phyloP scores from a whole-genome alignment of 2,797 vertebrate species.

The Capromys pilorides region DNA sequence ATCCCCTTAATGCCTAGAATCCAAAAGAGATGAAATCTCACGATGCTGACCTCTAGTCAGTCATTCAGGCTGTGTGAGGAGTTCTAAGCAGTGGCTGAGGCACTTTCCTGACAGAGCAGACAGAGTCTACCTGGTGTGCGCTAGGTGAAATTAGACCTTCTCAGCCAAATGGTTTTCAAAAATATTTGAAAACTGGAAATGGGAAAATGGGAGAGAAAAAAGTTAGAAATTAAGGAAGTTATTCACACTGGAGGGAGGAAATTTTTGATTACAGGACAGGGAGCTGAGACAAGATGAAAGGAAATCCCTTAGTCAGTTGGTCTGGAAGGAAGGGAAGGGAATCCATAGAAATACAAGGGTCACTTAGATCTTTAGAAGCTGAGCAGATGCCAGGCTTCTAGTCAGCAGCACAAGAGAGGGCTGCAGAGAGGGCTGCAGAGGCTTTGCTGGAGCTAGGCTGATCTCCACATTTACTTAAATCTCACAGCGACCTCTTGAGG shows the following conservation, averaged over 20 bases:
- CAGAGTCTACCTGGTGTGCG: background rate
- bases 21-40: background rate
- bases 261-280: background rate
- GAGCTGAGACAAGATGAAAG: background rate
- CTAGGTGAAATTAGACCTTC: background rate
- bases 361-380: background rate
- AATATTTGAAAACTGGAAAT: background rate
- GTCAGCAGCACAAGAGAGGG: background rate
- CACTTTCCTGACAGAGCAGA: background rate
- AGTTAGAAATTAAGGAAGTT: background rate
- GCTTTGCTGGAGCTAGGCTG: too few relatives aligned
- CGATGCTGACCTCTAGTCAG: background rate
- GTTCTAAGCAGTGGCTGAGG: background rate
- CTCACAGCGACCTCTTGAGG: background rate
- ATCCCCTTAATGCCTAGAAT: background rate
- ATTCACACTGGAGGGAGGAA: background rate
- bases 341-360: background rate
- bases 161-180: background rate
- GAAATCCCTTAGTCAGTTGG: background rate
- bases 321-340: background rate
- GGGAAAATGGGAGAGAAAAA: background rate
- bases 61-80: fast-evolving
- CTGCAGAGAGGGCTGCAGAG: background rate
- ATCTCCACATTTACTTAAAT: background rate
- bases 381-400: background rate